Conservation (phyloP, 1,140 invertebrate genomes). For the Eriosoma lanigerum region DNA sequence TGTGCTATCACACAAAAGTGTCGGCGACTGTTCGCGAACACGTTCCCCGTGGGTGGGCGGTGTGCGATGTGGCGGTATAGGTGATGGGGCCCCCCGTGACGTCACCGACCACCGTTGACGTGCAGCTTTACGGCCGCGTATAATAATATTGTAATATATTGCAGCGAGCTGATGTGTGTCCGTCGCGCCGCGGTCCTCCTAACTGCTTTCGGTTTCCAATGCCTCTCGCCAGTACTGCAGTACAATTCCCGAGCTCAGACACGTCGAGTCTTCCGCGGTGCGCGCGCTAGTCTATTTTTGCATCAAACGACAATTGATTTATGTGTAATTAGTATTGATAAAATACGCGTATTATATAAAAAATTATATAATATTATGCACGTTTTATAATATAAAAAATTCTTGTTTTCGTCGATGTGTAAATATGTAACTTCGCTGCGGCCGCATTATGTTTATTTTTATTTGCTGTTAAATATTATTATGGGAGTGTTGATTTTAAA, state of each 20-base stretch:
- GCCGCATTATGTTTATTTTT: neutral
- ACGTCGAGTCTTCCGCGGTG: neutral
- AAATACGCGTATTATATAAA: neutral
- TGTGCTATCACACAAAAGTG: constrained; percentile 5
- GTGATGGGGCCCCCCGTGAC: constrained; percentile 24
- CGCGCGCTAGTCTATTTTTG: too few species aligned
- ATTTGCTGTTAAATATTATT: neutral
- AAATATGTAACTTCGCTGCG: too few species aligned
- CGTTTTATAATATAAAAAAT: too few species aligned
- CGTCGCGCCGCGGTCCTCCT: constrained; percentile 14
- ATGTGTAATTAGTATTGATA: neutral
- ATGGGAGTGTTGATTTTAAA: constrained; percentile 55
- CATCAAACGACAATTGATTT: neutral
- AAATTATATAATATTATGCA: too few species aligned
- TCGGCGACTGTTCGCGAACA: neutral
- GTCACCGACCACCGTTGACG: constrained; percentile 44
- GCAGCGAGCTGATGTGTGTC: neutral
- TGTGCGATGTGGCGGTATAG: constrained; percentile 33
- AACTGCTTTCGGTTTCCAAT: constrained; percentile 44
- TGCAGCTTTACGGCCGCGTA: neutral
- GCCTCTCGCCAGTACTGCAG: neutral
- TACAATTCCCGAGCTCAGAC: constrained; percentile 16
- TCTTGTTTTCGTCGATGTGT: neutral
- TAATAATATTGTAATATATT: too few species aligned
- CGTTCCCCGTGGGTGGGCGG: constrained; percentile 29